A percentile compares a stretch with the other conserved stretches of the same genome.
Conservation (phyloP, 2,888 invertebrate genomes). For the Odontocerum albicorne region DNA sequence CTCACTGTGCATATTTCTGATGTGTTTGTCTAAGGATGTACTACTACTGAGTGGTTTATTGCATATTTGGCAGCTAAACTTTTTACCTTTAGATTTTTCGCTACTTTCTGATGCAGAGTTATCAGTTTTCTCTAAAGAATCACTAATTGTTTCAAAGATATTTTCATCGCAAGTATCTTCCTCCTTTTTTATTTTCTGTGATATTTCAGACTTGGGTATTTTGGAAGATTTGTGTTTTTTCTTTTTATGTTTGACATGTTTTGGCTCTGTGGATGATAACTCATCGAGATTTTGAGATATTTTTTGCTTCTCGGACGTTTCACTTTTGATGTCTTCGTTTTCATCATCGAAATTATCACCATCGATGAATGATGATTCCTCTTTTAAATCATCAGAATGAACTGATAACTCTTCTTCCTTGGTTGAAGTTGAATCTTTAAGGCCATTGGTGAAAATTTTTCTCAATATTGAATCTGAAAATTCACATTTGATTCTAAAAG, state of each 20-base stretch:
- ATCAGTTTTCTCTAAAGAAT: background rate
- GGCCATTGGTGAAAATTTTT: background rate
- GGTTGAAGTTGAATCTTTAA: too few species aligned
- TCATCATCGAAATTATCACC: background rate
- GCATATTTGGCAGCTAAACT: conserved; percentile 24
- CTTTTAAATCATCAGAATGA: background rate
- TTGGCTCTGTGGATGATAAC: background rate
- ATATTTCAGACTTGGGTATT: too few species aligned
- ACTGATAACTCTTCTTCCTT: background rate
- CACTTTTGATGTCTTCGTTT: background rate
- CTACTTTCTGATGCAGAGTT: background rate
- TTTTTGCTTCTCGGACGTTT: background rate
- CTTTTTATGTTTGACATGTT: background rate
- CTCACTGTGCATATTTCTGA: conserved; percentile 48
- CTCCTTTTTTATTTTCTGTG: background rate
- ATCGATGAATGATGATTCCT: background rate
- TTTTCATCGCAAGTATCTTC: background rate
- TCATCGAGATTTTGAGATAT: too few species aligned
- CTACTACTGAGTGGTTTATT: conserved; percentile 22
- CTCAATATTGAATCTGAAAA: conserved; percentile 3
- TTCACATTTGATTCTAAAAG: conserved; percentile 12
- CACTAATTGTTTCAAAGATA: background rate
- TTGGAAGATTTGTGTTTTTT: background rate
- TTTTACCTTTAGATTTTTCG: background rate
- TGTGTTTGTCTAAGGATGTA: conserved; percentile 44